Evolutionary conservation across 2,888 invertebrate species (phyloP).

Genomic region (Himalopsyche tibetana): DNA sequence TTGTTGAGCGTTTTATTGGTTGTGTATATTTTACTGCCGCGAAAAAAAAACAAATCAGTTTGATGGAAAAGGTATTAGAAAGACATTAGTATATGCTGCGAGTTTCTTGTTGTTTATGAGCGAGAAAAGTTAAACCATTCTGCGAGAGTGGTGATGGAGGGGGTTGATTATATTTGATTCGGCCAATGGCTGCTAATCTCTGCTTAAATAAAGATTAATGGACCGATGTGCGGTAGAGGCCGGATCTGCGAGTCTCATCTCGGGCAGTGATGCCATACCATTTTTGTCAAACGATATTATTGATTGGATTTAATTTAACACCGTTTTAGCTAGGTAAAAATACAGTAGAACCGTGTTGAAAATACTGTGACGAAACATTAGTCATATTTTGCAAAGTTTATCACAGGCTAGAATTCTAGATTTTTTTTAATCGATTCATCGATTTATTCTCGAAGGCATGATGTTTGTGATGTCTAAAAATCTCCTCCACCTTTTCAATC

Average conservation of each 20-base stretch:
- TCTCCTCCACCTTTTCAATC: too few species aligned
- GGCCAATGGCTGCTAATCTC: slow-evolving; percentile 50
- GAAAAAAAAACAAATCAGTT: neutral
- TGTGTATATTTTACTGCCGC: too few species aligned
- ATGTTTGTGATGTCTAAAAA: too few species aligned
- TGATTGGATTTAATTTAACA: too few species aligned
- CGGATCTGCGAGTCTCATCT: neutral
- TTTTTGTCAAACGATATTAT: neutral
- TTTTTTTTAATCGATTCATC: too few species aligned
- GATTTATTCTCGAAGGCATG: too few species aligned
- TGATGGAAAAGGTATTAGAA: neutral
- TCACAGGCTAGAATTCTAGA: too few species aligned
- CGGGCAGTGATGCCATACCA: neutral
- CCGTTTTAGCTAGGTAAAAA: too few species aligned
- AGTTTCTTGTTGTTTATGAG: slow-evolving; percentile 18
- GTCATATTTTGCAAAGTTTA: too few species aligned
- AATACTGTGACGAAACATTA: too few species aligned
- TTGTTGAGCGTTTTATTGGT: too few species aligned
- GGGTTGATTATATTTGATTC: slow-evolving; percentile 51
- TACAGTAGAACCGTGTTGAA: too few species aligned
- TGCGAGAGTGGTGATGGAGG: neutral
- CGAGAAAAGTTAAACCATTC: slow-evolving; percentile 13
- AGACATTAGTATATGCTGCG: neutral
- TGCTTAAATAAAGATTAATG: slow-evolving; percentile 52
- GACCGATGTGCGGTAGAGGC: slow-evolving; percentile 31